These are phyloP conservation scores for Thunnus thynnus DNA, from an alignment of 2,113 vertebrate genomes.

Conservation along the genomic window DNA sequence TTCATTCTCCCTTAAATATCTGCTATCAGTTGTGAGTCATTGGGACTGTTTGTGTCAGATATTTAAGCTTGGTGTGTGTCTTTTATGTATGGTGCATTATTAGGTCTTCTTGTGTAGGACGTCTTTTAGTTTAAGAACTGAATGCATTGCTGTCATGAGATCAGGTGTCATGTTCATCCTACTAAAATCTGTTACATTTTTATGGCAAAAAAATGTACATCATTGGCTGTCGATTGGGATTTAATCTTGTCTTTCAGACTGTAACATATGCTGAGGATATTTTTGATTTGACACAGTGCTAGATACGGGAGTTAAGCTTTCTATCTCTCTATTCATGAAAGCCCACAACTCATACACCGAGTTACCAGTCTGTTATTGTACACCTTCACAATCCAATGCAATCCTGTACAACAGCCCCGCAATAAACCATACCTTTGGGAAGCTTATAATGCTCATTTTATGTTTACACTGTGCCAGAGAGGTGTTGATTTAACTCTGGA, in stretches of 20 bases:
- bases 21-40: not conserved
- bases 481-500: not conserved
- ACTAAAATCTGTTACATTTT: not conserved
- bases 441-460: not conserved
- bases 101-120: constrained; percentile 14
- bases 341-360: not conserved
- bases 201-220: not conserved
- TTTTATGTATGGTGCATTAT: constrained; percentile 30
- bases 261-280: not conserved
- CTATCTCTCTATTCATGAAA: not conserved
- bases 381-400: not conserved
- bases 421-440: not conserved
- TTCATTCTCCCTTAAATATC: constrained; percentile 31
- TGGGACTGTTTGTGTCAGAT: constrained; percentile 18
- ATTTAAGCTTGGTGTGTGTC: constrained; percentile 28
- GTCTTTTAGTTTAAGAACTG: constrained; percentile 6
- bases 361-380: not conserved
- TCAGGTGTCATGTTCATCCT: constrained; percentile 10
- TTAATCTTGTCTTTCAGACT: not conserved
- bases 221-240: not conserved
- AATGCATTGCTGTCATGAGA: constrained; percentile 1
- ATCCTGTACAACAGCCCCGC: not conserved
- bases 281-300: constrained; percentile 19
- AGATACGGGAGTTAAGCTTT: not conserved
- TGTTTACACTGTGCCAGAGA: not conserved